Evolutionary conservation across 2,888 invertebrate species (phyloP).

Genomic region (Monopis laevigella): DNA sequence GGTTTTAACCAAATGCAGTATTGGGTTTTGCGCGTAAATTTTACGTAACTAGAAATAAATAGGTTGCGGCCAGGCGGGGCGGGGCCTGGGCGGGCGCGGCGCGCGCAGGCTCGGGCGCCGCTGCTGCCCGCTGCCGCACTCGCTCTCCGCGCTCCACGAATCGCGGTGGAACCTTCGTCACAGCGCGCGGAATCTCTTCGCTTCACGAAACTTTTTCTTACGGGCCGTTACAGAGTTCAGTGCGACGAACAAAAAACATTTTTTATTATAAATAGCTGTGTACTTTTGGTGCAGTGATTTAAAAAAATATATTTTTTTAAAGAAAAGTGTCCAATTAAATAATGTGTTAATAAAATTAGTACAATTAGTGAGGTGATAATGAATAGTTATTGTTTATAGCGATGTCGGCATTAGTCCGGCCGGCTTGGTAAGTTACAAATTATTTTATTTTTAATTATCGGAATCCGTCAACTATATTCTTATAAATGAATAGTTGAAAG

Average conservation of each 20-base stretch:
- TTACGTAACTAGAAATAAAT: conserved; percentile 68
- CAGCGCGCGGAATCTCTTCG: conserved; percentile 23
- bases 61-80: conserved; percentile 53
- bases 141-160: conserved; percentile 54
- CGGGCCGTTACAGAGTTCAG: conserved; percentile 29
- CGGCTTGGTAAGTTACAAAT: conserved; percentile 57
- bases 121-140: conserved; percentile 25
- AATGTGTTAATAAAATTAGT: conserved; percentile 1
- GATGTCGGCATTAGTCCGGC: conserved; percentile 67
- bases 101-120: conserved; percentile 31
- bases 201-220: conserved; percentile 51
- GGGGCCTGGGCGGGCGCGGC: conserved; percentile 56
- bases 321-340: conserved; percentile 26
- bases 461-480: conserved; percentile 30
- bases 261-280: neutral
- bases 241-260: conserved; percentile 2
- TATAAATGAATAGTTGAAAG: conserved; percentile 18
- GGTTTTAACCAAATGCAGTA: conserved; percentile 49
- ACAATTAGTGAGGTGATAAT: conserved; percentile 50
- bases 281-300: conserved; percentile 42
- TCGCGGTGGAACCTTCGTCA: conserved; percentile 22
- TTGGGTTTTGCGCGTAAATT: conserved; percentile 64
- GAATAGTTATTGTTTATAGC: conserved; percentile 54
- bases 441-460: conserved; percentile 15
- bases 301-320: conserved; percentile 27